Percentiles rank a stretch among this genome's conserved stretches.
Conservation (phyloP, 2,888 invertebrate species). For the Galeopsomyia nigrocyanea region DNA sequence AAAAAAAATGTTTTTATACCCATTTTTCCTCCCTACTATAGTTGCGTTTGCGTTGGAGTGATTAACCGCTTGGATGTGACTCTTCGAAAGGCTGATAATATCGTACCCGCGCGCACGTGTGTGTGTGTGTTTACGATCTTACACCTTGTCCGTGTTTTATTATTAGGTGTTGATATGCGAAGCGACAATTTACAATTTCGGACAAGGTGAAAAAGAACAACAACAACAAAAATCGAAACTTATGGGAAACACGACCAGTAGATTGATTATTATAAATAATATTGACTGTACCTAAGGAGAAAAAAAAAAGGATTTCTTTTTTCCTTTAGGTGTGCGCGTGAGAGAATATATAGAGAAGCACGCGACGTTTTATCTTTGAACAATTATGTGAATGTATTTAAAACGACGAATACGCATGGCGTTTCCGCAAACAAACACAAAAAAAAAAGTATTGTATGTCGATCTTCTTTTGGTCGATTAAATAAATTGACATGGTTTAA, state of each 20-base stretch:
- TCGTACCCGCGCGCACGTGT: constrained; percentile 4
- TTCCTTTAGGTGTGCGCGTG: constrained; percentile 25
- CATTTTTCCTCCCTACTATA: constrained; percentile 8
- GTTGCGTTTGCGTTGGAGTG: constrained; percentile 44
- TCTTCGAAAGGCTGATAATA: constrained; percentile 48
- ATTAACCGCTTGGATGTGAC: constrained; percentile 47
- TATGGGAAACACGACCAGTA: constrained; percentile 39
- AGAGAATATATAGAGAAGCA: no score
- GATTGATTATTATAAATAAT: constrained; percentile 1
- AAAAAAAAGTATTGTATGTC: constrained; percentile 61
- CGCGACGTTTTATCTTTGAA: constrained; percentile 36
- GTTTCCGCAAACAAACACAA: no score
- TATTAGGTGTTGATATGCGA: constrained; percentile 26
- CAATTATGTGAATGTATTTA: constrained; percentile 55
- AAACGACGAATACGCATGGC: constrained; percentile 51
- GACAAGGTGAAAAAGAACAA: neutral
- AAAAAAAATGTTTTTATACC: constrained; percentile 28
- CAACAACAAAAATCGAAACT: no score
- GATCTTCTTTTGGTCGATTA: constrained; percentile 63
- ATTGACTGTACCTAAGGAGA: constrained; percentile 44
- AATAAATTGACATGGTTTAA: constrained; percentile 66
- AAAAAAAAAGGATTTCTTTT: no score
- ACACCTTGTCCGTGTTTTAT: constrained; percentile 36
- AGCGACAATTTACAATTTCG: constrained; percentile 33
- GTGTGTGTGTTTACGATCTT: neutral